phyloP scores from a whole-genome alignment of 2,888 invertebrate genomes.

The Bombyx huttoni region DNA sequence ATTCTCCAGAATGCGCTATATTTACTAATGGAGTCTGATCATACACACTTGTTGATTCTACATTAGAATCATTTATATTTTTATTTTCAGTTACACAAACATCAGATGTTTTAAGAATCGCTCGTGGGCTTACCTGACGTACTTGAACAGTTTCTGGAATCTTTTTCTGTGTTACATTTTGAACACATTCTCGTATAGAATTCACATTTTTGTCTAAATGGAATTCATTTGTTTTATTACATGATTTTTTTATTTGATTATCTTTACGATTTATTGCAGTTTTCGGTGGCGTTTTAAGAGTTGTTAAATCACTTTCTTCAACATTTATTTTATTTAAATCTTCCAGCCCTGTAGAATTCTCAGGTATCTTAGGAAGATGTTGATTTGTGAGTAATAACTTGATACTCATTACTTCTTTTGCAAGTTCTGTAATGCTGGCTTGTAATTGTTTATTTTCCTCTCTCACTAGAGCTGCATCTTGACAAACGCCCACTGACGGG shows the following conservation, averaged over 20 bases:
- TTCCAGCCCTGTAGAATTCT: not conserved
- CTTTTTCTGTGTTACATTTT: not conserved
- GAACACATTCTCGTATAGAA: not conserved
- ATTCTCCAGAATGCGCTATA: too few species aligned
- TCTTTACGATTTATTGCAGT: not conserved
- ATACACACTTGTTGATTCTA: too few species aligned
- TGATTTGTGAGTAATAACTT: slow-evolving; percentile 15
- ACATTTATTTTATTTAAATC: not conserved
- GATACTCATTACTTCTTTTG: slow-evolving; percentile 19
- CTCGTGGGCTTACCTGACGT: too few species aligned
- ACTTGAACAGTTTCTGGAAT: not conserved
- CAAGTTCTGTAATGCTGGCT: slow-evolving; percentile 14
- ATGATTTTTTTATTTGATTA: not conserved
- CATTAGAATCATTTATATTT: too few species aligned
- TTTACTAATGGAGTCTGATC: too few species aligned
- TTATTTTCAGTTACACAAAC: too few species aligned
- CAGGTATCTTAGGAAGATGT: not conserved
- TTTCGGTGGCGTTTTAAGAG: not conserved
- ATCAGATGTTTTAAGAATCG: too few species aligned
- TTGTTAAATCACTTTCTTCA: not conserved
- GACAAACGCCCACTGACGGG: slow-evolving; percentile 5
- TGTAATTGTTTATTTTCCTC: slow-evolving; percentile 22
- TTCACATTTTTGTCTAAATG: not conserved
- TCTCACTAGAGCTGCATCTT: slow-evolving; percentile 18
- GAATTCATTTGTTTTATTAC: not conserved